Percentiles rank a stretch among this genome's conserved stretches.
Conservation (phyloP, 2,888 invertebrate genomes). For the Micropterix aruncella region DNA sequence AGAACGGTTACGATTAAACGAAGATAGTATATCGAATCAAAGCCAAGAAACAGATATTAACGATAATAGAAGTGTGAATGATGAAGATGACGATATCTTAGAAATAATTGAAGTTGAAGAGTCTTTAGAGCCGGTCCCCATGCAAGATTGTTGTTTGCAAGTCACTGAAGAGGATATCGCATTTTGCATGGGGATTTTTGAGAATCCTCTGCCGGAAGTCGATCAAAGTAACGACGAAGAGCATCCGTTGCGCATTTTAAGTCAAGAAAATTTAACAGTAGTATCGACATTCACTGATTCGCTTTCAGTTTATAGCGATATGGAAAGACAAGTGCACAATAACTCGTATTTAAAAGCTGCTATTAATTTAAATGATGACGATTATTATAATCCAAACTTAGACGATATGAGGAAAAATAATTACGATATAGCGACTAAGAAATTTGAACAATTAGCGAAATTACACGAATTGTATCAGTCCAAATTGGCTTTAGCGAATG, state of each 20-base stretch:
- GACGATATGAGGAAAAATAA: slow-evolving; percentile 16
- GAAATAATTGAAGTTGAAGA: slow-evolving; percentile 73
- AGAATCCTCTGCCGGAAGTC: slow-evolving; percentile 56
- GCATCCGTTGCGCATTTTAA: slow-evolving; percentile 77
- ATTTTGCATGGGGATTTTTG: slow-evolving; percentile 61
- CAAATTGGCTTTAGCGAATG: slow-evolving; percentile 60
- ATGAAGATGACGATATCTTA: slow-evolving; percentile 52
- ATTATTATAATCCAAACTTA: slow-evolving; percentile 29
- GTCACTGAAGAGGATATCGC: slow-evolving; percentile 90
- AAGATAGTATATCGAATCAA: slow-evolving; percentile 38
- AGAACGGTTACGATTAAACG: slow-evolving; percentile 51
- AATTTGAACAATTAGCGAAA: slow-evolving; percentile 70
- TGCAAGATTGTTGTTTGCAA: slow-evolving; percentile 77
- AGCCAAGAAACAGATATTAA: slow-evolving; percentile 37
- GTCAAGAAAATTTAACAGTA: slow-evolving; percentile 82
- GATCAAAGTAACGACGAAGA: slow-evolving; percentile 59
- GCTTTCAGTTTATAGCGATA: slow-evolving; percentile 48
- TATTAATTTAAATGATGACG: slow-evolving; percentile 40
- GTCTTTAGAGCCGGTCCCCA: slow-evolving; percentile 69
- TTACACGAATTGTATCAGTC: slow-evolving; percentile 72
- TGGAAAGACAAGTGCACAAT: slow-evolving; percentile 49
- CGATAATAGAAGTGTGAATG: slow-evolving; percentile 32
- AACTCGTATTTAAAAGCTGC: slow-evolving; percentile 43
- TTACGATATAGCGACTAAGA: slow-evolving; percentile 21
- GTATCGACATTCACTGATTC: slow-evolving; percentile 82